Base-by-base conservation (phyloP, 2,888 invertebrate species). In the Anarsia innoxiella region DNA sequence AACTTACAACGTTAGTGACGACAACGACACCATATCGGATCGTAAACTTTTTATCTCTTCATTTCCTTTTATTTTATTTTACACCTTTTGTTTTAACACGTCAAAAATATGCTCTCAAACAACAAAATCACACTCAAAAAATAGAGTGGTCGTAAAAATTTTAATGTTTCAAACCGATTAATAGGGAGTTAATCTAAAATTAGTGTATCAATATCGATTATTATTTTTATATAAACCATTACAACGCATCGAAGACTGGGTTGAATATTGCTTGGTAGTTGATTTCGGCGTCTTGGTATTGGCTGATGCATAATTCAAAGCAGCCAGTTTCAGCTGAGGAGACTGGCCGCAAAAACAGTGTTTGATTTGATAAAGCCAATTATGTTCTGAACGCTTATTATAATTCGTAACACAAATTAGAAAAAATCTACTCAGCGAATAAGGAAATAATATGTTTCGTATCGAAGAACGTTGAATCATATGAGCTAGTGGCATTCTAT, bases 1-100 rank as follows among this genome's bases (percentile, higher is more conserved):
- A 74, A 74, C 58, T 49, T 47, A 53, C 54, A 49, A 58, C 56
- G 53, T 64, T 53, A 51, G 53, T 51, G 55, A 59, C 58, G 58
- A 66, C 72, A 66, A 62, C 67, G 59, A 66, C 69, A 56, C 59
- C 51, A 55, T 70, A 71, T 71, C 71, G 63, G 70, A 56, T 78
- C 82, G 74, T 82, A 80, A 82, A 82, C 58, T 65, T 75, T 70
- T 79, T 82, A 82, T 79, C 73, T 65, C 75, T 79, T 70, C 64
- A 79, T 77, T 70, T 51, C 59, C 54, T 60, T 69, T 65, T 57
- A 61, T 61, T 67, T 55, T 52, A 53, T 66, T 68, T 71, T 68
- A 67, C 65, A 61, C 58, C 62, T 64, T 66, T 70, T 66, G 66
- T 68, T 62, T 58, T 59, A 59, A 48, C 41, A 44, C 41, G 14